Evolutionary conservation across 2,113 vertebrate genomes (phyloP).

Genomic region (Myxocyprinus asiaticus): DNA sequence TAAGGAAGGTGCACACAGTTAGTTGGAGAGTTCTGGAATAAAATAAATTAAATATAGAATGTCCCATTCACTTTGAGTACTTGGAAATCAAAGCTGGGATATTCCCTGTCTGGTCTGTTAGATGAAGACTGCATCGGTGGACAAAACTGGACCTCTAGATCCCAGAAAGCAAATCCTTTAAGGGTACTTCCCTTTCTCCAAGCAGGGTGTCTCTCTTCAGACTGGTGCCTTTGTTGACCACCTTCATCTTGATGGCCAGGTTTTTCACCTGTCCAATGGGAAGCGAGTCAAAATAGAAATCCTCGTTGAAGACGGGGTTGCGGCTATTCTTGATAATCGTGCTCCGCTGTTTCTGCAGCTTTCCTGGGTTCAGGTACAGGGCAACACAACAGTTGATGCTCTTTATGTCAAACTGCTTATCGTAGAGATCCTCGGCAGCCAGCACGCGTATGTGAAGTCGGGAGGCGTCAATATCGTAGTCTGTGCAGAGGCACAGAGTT

Average conservation of each 20-base stretch:
- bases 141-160: constrained; percentile 54
- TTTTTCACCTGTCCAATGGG: constrained; percentile 82
- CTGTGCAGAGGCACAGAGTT: constrained; percentile 80
- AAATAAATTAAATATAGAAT: too few species aligned
- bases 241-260: constrained; percentile 92
- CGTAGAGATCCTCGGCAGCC: constrained; percentile 88
- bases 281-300: constrained; percentile 95
- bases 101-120: too few species aligned
- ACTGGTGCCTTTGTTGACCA: constrained; percentile 96
- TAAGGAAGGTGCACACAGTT: too few species aligned
- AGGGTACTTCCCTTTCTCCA: constrained; percentile 87
- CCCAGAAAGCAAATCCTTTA: constrained; percentile 81
- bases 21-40: too few species aligned
- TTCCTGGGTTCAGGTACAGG: constrained; percentile 91
- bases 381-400: constrained; percentile 96
- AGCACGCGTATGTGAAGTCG: constrained; percentile 86
- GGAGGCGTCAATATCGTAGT: constrained; percentile 84
- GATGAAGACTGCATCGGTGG: too few species aligned
- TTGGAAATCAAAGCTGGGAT: too few species aligned
- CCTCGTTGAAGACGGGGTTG: constrained; percentile 94
- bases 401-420: constrained; percentile 82
- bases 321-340: constrained; percentile 97
- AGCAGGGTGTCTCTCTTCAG: constrained; percentile 91
- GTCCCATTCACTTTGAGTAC: too few species aligned
- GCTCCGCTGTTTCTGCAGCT: constrained; percentile 95